Evolutionary conservation across 2,113 vertebrate genomes (phyloP).

Genomic region (Oxyura jamaicensis): DNA sequence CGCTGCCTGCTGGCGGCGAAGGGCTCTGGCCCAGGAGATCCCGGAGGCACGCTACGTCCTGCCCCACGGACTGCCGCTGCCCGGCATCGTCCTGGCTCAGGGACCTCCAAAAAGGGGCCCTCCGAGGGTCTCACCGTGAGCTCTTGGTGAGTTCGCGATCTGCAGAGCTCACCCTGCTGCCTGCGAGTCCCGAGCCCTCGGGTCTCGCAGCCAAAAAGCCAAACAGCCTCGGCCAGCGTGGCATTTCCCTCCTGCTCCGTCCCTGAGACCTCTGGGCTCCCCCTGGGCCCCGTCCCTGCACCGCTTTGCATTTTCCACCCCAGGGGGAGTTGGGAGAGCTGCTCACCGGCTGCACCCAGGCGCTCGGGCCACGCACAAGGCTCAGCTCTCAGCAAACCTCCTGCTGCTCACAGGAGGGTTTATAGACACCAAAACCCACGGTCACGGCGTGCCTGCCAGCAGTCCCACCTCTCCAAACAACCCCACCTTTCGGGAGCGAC

Average conservation of each 20-base stretch:
- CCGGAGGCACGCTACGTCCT: not conserved
- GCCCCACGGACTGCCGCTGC: too few relatives aligned
- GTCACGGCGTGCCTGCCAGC: not conserved
- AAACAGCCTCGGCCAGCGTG: accelerated
- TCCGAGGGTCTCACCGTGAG: accelerated
- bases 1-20: not conserved
- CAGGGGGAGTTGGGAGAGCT: slow-evolving; percentile 9
- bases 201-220: not conserved
- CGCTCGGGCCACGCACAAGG: accelerated
- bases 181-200: not conserved
- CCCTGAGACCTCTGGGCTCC: not conserved
- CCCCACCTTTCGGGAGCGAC: not conserved
- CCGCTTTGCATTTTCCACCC: not conserved
- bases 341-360: not conserved
- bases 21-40: not conserved
- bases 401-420: not conserved
- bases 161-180: not conserved
- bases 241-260: not conserved
- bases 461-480: not conserved
- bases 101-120: not conserved
- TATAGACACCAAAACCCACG: not conserved
- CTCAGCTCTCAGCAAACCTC: not conserved
- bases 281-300: not conserved
- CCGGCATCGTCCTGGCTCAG: not conserved
- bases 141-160: not conserved